Conservation (phyloP, 2,113 vertebrate genomes). For the Forbesichthys agassizii region DNA sequence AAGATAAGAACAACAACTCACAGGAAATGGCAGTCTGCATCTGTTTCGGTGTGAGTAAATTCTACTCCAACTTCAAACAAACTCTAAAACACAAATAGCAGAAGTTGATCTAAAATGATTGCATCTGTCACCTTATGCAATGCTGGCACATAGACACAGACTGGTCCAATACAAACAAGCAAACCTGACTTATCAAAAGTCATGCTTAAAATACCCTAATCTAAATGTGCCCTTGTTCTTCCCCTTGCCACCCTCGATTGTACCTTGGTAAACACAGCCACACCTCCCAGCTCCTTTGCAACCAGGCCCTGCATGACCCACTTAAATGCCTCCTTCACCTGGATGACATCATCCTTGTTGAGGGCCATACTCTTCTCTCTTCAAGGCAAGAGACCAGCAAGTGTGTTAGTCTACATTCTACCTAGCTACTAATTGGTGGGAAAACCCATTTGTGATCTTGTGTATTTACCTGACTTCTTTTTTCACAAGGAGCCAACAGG, state of each 20-base stretch:
- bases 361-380: slow-evolving; percentile 84
- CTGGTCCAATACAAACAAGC: too few relatives aligned
- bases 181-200: too few relatives aligned
- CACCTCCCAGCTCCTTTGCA: slow-evolving; percentile 83
- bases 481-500: slow-evolving; percentile 91
- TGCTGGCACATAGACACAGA: too few relatives aligned
- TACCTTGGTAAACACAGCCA: slow-evolving; percentile 87
- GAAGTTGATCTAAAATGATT: neutral
- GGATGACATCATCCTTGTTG: slow-evolving; percentile 85
- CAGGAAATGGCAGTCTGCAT: slow-evolving; percentile 94
- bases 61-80: slow-evolving; percentile 90
- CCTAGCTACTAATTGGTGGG: neutral
- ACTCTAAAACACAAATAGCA: slow-evolving; percentile 73
- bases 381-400: neutral
- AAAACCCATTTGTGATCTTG: neutral
- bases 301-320: slow-evolving; percentile 90
- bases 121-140: neutral
- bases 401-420: neutral
- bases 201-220: neutral
- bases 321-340: slow-evolving; percentile 96
- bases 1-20: slow-evolving; percentile 75
- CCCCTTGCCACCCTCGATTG: neutral
- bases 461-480: slow-evolving; percentile 85
- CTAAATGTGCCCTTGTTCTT: neutral
- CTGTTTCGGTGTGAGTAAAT: slow-evolving; percentile 89